These are phyloP conservation scores for Zonitis immaculata DNA, from an alignment of 2,888 invertebrate species.

Conservation along the genomic window DNA sequence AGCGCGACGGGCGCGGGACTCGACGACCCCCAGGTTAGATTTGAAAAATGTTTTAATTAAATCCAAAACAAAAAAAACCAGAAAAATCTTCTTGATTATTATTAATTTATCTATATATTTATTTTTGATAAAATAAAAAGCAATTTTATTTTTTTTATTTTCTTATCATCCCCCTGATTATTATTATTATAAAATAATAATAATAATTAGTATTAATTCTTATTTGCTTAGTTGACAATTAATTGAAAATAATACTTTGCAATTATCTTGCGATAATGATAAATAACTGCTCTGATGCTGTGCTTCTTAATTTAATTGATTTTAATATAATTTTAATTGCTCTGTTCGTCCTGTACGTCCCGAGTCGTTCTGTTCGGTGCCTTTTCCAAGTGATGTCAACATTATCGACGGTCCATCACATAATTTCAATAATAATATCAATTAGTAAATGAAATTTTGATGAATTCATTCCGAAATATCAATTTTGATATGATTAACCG, in stretches of 20 bases:
- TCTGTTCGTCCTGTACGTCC: slow-evolving; percentile 23
- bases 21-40: slow-evolving; percentile 32
- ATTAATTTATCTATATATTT: too few species aligned
- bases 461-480: too few species aligned
- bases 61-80: background rate
- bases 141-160: too few species aligned
- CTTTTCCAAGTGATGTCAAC: slow-evolving; percentile 21
- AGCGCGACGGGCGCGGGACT: slow-evolving; percentile 40
- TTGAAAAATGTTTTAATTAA: background rate
- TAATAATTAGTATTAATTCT: background rate
- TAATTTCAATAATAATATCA: too few species aligned
- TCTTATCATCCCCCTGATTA: background rate
- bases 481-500: too few species aligned
- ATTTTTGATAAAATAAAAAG: too few species aligned
- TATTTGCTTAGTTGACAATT: background rate
- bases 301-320: slow-evolving; percentile 11
- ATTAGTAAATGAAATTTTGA: too few species aligned
- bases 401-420: slow-evolving; percentile 7
- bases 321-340: slow-evolving; percentile 5
- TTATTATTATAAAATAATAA: background rate
- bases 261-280: background rate
- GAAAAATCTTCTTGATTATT: too few species aligned
- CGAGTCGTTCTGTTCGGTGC: slow-evolving; percentile 24
- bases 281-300: slow-evolving; percentile 5
- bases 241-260: background rate